Evolutionary conservation across 2,888 invertebrate genomes (phyloP).

Genomic region (Andrena haemorrhoa): DNA sequence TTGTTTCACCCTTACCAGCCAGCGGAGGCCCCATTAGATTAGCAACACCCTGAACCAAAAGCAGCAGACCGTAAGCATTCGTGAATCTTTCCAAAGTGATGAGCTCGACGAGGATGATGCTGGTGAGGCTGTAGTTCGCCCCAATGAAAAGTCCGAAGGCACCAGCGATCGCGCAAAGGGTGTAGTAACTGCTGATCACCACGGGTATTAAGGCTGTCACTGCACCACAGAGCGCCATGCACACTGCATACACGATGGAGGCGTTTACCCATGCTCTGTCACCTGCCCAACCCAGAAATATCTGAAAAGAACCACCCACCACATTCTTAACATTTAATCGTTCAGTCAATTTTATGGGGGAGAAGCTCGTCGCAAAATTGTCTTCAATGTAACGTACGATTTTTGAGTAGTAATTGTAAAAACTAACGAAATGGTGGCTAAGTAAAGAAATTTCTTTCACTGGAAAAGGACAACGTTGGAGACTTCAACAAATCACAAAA

Average conservation of each 20-base stretch:
- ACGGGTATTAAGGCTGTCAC: slow-evolving; percentile 90
- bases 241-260: slow-evolving; percentile 92
- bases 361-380: not conserved
- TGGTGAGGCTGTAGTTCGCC: slow-evolving; percentile 96
- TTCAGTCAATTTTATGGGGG: too few relatives aligned
- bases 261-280: slow-evolving; percentile 93
- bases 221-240: slow-evolving; percentile 91
- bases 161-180: slow-evolving; percentile 89
- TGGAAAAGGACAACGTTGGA: too few relatives aligned
- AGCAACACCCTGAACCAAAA: slow-evolving; percentile 95
- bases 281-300: slow-evolving; percentile 94
- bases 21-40: slow-evolving; percentile 96
- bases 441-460: too few relatives aligned
- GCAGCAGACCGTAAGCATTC: slow-evolving; percentile 94
- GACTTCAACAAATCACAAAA: too few relatives aligned
- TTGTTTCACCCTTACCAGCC: slow-evolving; percentile 88
- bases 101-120: slow-evolving; percentile 95
- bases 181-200: slow-evolving; percentile 86
- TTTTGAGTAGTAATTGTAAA: not conserved
- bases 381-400: not conserved
- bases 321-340: not conserved
- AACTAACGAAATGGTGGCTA: not conserved
- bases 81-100: slow-evolving; percentile 96
- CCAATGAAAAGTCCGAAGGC: slow-evolving; percentile 95
- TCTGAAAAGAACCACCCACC: slow-evolving; percentile 85